Evolutionary conservation across 2,888 invertebrate species (phyloP).

Genomic region (Gastrophysa polygoni): DNA sequence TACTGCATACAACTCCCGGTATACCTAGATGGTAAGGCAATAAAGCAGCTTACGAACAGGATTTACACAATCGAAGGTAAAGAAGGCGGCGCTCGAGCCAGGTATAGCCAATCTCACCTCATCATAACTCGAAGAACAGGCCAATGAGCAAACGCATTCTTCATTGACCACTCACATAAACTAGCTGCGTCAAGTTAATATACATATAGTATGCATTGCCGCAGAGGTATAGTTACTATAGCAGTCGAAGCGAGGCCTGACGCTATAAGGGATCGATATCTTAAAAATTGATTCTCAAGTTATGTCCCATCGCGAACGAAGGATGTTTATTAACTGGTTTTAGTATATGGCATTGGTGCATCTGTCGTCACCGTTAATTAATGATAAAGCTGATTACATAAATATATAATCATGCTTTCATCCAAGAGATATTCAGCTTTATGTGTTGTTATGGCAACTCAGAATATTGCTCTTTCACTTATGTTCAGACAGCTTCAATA

Average conservation of each 20-base stretch:
- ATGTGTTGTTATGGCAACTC: no score
- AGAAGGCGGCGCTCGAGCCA: conserved; percentile 55
- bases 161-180: conserved; percentile 59
- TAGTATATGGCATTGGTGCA: not conserved
- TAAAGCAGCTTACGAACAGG: conserved; percentile 58
- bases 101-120: conserved; percentile 59
- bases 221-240: conserved; percentile 10
- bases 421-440: no score
- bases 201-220: conserved; percentile 46
- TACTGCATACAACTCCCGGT: conserved; percentile 12
- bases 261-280: not conserved
- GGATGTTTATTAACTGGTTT: not conserved
- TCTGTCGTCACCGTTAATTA: not conserved
- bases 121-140: conserved; percentile 58
- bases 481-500: no score
- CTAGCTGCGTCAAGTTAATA: conserved; percentile 54
- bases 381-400: not conserved
- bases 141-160: conserved; percentile 57
- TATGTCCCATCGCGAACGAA: not conserved
- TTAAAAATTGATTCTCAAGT: not conserved
- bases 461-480: no score
- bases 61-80: conserved; percentile 50
- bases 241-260: not conserved
- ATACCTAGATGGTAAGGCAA: conserved; percentile 50
- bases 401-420: not conserved